Evolutionary conservation across 2,113 vertebrate genomes (phyloP).

Genomic region (Aythya baeri): DNA sequence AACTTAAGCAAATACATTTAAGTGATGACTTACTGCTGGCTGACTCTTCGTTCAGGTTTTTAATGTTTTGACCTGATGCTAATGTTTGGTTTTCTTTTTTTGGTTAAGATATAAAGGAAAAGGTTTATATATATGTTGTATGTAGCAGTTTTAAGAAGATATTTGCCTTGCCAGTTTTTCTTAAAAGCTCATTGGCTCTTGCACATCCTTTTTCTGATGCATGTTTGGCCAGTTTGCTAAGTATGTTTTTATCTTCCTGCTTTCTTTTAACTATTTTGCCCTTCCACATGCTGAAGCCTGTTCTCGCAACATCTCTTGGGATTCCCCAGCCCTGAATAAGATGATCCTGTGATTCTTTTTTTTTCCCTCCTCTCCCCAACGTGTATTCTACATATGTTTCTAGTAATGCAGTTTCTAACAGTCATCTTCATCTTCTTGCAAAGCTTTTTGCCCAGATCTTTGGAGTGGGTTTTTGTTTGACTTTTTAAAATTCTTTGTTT

Average conservation of each 20-base stretch:
- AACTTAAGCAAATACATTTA: not conserved
- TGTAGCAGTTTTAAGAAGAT: not conserved
- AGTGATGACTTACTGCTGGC: not conserved
- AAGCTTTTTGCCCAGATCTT: not conserved
- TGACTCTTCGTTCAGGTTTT: not conserved
- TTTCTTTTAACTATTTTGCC: not conserved
- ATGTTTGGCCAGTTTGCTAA: not conserved
- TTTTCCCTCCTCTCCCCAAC: not conserved
- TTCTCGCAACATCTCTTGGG: not conserved
- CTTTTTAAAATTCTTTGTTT: no score
- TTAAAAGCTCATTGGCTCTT: not conserved
- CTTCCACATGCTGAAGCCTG: not conserved
- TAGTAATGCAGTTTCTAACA: not conserved
- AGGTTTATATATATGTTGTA: not conserved
- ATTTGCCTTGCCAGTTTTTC: not conserved
- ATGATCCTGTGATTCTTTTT: not conserved
- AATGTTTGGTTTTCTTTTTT: not conserved
- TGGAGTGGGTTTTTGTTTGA: not conserved
- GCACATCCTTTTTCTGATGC: not conserved
- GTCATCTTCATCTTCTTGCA: not conserved
- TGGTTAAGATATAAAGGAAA: not conserved
- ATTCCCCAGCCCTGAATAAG: not conserved
- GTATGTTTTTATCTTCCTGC: not conserved
- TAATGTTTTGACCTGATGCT: not conserved
- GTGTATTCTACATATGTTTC: not conserved